A percentile compares a stretch with the other conserved stretches of the same genome.
These are phyloP conservation scores for Rhinichthys osculus DNA, from an alignment of 2,797 vertebrate species.

Conservation along the genomic window DNA sequence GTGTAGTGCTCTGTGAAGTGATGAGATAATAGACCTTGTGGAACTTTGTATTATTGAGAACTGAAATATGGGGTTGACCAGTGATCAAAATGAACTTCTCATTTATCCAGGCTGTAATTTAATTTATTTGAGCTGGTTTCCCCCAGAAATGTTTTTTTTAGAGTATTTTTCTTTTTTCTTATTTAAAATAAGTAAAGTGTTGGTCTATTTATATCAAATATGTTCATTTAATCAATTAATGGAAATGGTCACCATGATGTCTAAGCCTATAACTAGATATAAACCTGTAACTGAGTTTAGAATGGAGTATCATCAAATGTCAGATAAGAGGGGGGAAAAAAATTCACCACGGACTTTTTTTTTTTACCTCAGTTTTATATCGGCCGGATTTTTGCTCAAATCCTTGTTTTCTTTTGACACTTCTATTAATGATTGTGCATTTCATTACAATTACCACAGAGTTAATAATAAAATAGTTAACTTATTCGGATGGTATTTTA, in stretches of 20 bases:
- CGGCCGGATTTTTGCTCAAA: background rate
- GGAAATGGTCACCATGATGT: background rate
- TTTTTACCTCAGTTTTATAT: background rate
- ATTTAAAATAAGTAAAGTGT: background rate
- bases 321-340: too few relatives aligned
- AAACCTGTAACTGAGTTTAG: background rate
- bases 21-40: background rate
- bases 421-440: background rate
- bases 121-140: background rate
- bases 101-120: background rate
- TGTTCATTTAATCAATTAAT: background rate
- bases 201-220: background rate
- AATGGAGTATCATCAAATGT: background rate
- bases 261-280: background rate
- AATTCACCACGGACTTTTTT: background rate
- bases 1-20: background rate
- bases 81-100: background rate
- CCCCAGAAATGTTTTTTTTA: too few relatives aligned
- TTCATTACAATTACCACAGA: background rate
- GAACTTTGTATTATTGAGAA: background rate
- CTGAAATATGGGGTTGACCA: background rate
- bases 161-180: background rate
- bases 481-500: too few relatives aligned
- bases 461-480: background rate
- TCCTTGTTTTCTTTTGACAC: background rate